Conservation (phyloP, 2,113 vertebrate species). For the Probosciger aterrimus region DNA sequence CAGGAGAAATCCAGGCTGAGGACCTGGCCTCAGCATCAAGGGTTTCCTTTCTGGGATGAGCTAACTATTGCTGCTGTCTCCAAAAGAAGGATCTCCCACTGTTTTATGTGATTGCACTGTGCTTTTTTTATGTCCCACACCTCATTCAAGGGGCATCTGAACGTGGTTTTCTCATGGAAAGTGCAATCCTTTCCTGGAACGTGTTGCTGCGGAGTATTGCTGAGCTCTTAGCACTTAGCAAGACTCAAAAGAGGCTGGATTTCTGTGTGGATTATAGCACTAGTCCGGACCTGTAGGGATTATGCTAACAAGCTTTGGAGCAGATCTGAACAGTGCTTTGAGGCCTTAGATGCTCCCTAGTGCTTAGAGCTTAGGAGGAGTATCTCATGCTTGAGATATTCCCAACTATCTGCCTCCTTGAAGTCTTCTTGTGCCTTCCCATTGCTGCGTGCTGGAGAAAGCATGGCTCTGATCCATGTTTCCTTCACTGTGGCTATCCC, state of each 20-base stretch:
- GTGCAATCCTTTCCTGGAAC: background rate
- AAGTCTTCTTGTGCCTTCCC: background rate
- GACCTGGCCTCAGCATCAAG: background rate
- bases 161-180: background rate
- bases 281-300: background rate
- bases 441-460: background rate
- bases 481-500: background rate
- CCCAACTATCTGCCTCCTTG: background rate
- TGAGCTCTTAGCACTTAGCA: background rate
- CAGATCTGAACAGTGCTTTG: background rate
- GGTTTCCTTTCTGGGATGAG: slow-evolving; percentile 41
- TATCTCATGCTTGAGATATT: background rate
- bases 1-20: slow-evolving; percentile 16
- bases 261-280: background rate
- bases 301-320: background rate
- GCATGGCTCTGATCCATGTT: fast-evolving
- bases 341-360: background rate
- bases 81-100: slow-evolving; percentile 23
- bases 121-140: background rate
- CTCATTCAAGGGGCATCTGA: background rate
- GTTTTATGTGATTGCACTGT: slow-evolving; percentile 17
- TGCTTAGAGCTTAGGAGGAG: background rate
- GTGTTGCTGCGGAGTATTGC: fast-evolving
- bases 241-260: background rate
- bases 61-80: background rate